phyloP scores from a whole-genome alignment of 1,140 invertebrate genomes.

The Philopotamus ludificatus region DNA sequence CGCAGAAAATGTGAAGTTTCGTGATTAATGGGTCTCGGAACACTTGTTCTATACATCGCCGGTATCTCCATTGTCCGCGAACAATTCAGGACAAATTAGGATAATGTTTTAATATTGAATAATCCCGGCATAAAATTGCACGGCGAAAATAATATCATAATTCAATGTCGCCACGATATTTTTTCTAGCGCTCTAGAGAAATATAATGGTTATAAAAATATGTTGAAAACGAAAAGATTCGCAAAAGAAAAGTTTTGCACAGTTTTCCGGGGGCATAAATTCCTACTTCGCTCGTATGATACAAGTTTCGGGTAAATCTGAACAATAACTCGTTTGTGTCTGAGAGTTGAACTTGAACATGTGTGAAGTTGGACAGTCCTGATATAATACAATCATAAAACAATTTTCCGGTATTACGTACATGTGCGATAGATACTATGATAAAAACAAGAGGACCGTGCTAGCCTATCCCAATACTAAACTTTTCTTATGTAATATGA shows the following conservation, averaged over 20 bases:
- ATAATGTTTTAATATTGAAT: background rate
- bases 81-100: no score
- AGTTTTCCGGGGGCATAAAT: constrained; percentile 4
- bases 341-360: background rate
- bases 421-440: no score
- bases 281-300: constrained; percentile 18
- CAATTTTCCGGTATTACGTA: no score
- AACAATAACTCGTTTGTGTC: constrained; percentile 20
- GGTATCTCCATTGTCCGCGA: background rate
- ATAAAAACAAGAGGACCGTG: no score
- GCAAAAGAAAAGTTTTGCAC: constrained; percentile 17
- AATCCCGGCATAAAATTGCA: background rate
- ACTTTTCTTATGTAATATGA: no score
- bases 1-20: background rate
- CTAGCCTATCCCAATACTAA: no score
- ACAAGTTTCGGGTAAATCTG: constrained; percentile 15
- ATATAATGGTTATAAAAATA: background rate
- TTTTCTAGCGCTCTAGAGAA: background rate
- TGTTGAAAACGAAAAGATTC: background rate
- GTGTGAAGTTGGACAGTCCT: background rate
- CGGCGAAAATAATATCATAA: background rate
- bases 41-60: constrained; percentile 6
- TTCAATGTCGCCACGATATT: background rate
- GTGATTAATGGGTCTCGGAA: constrained; percentile 24
- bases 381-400: no score